Percentiles rank a stretch among this genome's conserved stretches.
Conservation (phyloP, 2,888 invertebrate genomes). For the Pachydiplax longipennis region DNA sequence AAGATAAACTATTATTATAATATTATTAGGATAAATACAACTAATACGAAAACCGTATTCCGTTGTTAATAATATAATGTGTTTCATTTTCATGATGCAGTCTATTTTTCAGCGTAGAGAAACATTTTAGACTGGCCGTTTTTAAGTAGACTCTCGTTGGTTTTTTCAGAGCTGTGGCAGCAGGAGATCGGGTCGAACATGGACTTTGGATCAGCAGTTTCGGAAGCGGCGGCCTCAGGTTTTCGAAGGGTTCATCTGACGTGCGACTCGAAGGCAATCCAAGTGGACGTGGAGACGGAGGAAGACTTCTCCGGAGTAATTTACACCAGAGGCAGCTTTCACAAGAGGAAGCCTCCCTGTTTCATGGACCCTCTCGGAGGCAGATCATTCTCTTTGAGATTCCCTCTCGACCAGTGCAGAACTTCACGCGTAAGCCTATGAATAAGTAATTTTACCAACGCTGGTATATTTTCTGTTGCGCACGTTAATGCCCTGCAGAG, state of each 20-base stretch:
- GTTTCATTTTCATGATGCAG: too few relatives aligned
- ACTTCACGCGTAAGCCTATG: constrained; percentile 60
- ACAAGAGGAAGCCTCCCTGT: constrained; percentile 66
- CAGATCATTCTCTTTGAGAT: constrained; percentile 63
- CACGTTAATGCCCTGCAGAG: too few relatives aligned
- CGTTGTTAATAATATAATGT: too few relatives aligned
- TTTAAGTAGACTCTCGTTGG: too few relatives aligned
- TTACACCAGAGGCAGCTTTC: constrained; percentile 69
- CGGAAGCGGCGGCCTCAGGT: constrained; percentile 62
- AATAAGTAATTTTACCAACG: too few relatives aligned
- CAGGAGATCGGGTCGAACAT: constrained; percentile 66
- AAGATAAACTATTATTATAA: too few relatives aligned
- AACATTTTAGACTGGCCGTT: too few relatives aligned
- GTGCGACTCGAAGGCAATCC: constrained; percentile 67
- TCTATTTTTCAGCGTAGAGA: too few relatives aligned
- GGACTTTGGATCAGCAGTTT: constrained; percentile 60
- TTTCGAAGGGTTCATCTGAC: constrained; percentile 66
- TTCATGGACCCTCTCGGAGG: constrained; percentile 63
- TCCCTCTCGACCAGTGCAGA: constrained; percentile 66
- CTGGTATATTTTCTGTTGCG: too few relatives aligned
- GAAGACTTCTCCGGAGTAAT: constrained; percentile 69
- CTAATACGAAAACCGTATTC: too few relatives aligned
- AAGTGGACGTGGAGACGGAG: constrained; percentile 63
- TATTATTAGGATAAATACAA: too few relatives aligned
- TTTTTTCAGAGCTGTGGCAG: constrained; percentile 59